Evolutionary conservation across 2,797 vertebrate genomes (phyloP).

Genomic region (Coracias cyanogaster): DNA sequence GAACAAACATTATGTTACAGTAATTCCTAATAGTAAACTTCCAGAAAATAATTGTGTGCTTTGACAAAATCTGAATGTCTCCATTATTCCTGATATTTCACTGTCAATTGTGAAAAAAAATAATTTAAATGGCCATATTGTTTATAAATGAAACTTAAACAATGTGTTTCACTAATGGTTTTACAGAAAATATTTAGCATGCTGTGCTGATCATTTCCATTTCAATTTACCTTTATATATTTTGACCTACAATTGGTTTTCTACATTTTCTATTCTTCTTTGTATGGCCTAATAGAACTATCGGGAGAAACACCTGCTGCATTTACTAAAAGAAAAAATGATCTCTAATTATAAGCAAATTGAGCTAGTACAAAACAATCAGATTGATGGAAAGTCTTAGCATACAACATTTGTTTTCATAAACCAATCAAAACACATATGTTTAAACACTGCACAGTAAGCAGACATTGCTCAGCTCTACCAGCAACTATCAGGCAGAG

Average conservation of each 20-base stretch:
- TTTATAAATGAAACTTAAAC: neutral
- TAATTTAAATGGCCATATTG: neutral
- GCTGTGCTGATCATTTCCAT: neutral
- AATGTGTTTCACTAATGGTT: neutral
- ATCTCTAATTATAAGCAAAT: conserved; percentile 38
- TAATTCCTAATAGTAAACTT: neutral
- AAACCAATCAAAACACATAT: conserved; percentile 36
- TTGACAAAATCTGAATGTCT: neutral
- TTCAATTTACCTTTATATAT: neutral
- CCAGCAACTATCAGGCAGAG: neutral
- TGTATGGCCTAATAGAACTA: conserved; percentile 35
- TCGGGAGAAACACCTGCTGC: conserved; percentile 46
- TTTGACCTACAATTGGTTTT: conserved; percentile 11
- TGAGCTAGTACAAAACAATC: conserved; percentile 29
- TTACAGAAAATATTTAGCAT: neutral
- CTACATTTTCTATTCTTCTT: neutral
- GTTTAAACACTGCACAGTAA: neutral
- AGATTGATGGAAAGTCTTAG: conserved; percentile 22
- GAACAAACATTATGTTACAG: neutral
- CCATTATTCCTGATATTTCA: neutral
- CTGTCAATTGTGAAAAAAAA: neutral
- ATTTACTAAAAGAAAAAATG: neutral
- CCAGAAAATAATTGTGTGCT: neutral
- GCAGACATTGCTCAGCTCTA: neutral
- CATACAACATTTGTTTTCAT: conserved; percentile 29